phyloP scores from a whole-genome alignment of 2,797 vertebrate genomes.

The Anguilla anguilla region DNA sequence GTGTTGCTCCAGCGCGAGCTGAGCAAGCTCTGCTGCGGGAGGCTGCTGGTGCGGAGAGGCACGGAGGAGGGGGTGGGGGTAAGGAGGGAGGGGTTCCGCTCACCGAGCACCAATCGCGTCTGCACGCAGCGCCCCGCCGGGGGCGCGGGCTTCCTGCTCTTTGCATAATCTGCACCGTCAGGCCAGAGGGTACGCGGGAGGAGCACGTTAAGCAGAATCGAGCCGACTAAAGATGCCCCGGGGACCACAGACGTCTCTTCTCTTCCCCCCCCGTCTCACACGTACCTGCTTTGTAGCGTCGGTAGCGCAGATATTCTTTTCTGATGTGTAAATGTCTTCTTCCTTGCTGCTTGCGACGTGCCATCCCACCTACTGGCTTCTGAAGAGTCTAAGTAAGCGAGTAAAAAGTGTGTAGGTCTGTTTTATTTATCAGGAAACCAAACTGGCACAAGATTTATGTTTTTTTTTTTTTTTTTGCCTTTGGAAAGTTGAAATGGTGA shows the following conservation, averaged over 20 bases:
- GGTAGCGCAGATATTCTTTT: background rate
- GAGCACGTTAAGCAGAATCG: slow-evolving; percentile 27
- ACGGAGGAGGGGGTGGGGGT: background rate
- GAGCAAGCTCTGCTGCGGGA: background rate
- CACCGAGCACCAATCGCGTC: slow-evolving; percentile 28
- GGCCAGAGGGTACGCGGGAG: slow-evolving; percentile 27
- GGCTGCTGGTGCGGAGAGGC: slow-evolving; percentile 10
- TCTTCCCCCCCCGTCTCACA: slow-evolving; percentile 11
- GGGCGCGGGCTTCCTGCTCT: slow-evolving; percentile 26
- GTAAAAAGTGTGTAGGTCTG: slow-evolving; percentile 11
- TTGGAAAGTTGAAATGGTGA: background rate
- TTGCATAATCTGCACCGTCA: slow-evolving; percentile 36
- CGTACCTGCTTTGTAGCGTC: background rate
- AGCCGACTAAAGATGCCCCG: slow-evolving; percentile 25
- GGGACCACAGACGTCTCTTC: slow-evolving; percentile 32
- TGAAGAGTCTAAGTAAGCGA: slow-evolving; percentile 19
- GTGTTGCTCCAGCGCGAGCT: slow-evolving; percentile 24
- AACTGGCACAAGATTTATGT: slow-evolving; percentile 1
- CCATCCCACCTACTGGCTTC: background rate
- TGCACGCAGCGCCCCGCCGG: slow-evolving; percentile 24
- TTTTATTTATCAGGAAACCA: slow-evolving; percentile 7
- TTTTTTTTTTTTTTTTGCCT: background rate
- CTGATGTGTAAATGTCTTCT: background rate
- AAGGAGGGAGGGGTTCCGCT: background rate
- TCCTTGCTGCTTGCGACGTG: background rate